A percentile compares a stretch with the other conserved stretches of the same genome.
Conservation (phyloP, 2,888 invertebrate genomes). For the Blera fallax region DNA sequence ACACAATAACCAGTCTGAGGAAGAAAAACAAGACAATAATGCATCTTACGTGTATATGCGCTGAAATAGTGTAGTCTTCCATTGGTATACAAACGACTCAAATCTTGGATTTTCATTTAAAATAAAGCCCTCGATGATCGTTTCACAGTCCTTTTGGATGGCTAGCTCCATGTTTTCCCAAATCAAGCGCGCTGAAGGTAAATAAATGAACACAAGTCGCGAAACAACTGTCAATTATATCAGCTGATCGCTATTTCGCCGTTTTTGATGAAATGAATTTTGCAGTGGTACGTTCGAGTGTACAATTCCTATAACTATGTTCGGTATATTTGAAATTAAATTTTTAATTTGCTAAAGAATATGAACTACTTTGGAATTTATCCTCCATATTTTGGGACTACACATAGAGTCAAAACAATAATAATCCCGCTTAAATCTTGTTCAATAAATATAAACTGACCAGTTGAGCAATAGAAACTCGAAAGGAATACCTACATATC, state of each 20-base stretch:
- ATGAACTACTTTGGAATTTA: no score
- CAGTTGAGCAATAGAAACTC: no score
- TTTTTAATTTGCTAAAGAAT: no score
- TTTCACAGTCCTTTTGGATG: conserved; percentile 74
- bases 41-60: conserved; percentile 75
- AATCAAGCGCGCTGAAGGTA: background rate
- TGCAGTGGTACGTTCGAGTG: background rate
- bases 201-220: background rate
- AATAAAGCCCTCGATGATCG: conserved; percentile 73
- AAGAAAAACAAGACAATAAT: no score
- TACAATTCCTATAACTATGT: background rate
- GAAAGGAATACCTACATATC: no score
- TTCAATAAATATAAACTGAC: no score
- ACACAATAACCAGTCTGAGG: no score
- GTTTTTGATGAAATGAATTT: background rate
- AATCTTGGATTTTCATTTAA: conserved; percentile 72
- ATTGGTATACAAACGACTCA: conserved; percentile 76
- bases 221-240: background rate
- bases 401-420: no score
- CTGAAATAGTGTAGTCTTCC: conserved; percentile 76
- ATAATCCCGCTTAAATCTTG: no score
- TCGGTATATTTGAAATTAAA: no score
- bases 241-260: background rate
- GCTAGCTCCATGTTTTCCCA: conserved; percentile 71
- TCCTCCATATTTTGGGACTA: no score